Evolutionary conservation across 2,113 vertebrate genomes (phyloP), one percentile per base, ranked within the genome.

Genomic region (Xiphophorus maculatus): DNA sequence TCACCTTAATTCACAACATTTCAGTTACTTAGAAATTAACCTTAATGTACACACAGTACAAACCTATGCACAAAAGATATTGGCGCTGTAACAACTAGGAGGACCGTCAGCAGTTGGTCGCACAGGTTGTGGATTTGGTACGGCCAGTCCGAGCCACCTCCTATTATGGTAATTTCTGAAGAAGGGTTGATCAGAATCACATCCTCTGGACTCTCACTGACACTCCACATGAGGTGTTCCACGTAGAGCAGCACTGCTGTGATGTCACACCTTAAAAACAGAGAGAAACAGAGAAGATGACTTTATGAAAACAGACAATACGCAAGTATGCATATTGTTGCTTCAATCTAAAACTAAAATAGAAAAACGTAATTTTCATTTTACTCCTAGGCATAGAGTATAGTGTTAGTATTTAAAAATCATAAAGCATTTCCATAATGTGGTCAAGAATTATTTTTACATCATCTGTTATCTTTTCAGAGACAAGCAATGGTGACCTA

Each of bases 181-280:
- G 90, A 89, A 80, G 93, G 79, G 37, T 74, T 75, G 64, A 94
- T 88, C 68, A 77, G 85, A 79, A 96, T 69, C 87, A 98, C 91
- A 71, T 94, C 93, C 81, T 94, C 91, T 19, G 91, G 87, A 79
- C 95, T 95, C 77, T 92, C 84, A 79, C 96, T 97, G 80, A 97
- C 64, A 72, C 96, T 96, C 97, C 97, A 98, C 76, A 99, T 89
- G 69, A 98, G 93, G 70, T 95, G 94, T 87, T 97, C 96, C 79
- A 95, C 95, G 71, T 94, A 96, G 88, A 97, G 94, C 90, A 99
- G 91, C 83, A 97, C 91, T 48, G 95, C 92, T 40, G 94, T 95
- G 84, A 97, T 92, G 94, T 99, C 97, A 91, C 88, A 90, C 90
- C 97, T 98, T 86, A 72, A 58, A 83, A 48, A 84, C 19, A 62